Base-by-base conservation (phyloP, 2,113 vertebrate species). In the Jaculus jaculus region DNA sequence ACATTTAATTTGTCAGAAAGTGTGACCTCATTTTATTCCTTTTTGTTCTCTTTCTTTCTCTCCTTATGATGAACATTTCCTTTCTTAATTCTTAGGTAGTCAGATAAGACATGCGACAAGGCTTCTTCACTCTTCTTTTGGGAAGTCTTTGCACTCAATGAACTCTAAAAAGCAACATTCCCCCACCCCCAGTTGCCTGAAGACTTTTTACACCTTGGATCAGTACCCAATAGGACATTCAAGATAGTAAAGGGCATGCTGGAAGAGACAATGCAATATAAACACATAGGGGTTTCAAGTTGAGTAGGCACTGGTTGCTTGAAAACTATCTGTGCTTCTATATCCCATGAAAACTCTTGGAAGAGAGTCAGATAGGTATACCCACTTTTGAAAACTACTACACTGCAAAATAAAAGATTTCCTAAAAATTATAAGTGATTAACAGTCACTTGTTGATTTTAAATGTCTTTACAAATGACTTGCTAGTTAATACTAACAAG, bases 71-170 rank as follows among this genome's bases (percentile, higher is more conserved):
- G 92, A 88, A 6, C 20, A 87, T 80, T 69, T 87, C 37, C 51
- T n/a, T 30, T 92, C 65, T 87, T 82, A 77, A 85, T 89, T 91
- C 51, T 74, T 81, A 54, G 47, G 23, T 39, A 75, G n/a, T 75
- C 92, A 89, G 34, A 85, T 18, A 94, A 3, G 87, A 15, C 6
- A 54, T 54, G 54, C 13, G 54, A 54, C 54, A 54, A 54, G 11
- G 54, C 54, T 96, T 93, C 95, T 87, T 26, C 7, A 60, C 23
- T 32, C 6, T 90, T 71, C 32, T 78, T 88, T 81, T 85, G 32
- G 20, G 69, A 89, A 65, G 10, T 54, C 54, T 85, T 81, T 63
- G 47, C 32, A 77, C 2, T 71, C 74, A 95, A 39, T 68, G 26
- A 88, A 92, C 26, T 90, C 32, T 87, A 8, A 73, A n/a, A 32